Conservation (phyloP, 2,113 vertebrate genomes). For the Potamarius usumacintae region DNA sequence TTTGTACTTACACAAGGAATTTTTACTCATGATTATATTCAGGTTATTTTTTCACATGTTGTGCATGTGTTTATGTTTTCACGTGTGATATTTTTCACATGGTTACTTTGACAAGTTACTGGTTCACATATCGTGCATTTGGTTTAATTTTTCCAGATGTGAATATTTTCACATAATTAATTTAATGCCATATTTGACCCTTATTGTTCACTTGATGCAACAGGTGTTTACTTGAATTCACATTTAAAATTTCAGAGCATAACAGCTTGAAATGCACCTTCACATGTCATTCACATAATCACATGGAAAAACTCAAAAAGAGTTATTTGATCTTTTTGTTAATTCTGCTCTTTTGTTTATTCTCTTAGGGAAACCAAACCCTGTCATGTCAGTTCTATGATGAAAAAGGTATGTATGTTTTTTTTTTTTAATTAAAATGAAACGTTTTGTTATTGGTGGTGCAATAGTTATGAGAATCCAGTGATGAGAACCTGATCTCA, state of each 20-base stretch:
- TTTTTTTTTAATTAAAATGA: neutral
- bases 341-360: neutral
- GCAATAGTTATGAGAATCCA: neutral
- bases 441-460: neutral
- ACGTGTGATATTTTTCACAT: neutral
- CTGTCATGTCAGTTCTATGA: slow-evolving; percentile 45
- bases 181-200: neutral
- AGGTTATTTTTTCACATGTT: neutral
- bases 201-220: neutral
- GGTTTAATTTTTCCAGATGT: neutral
- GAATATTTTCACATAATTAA: neutral
- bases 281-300: neutral
- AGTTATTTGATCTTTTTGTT: neutral
- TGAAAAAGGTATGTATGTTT: slow-evolving; percentile 35
- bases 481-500: neutral
- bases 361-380: neutral
- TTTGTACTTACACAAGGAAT: neutral
- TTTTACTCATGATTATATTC: neutral
- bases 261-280: neutral
- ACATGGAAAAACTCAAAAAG: neutral
- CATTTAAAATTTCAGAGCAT: neutral
- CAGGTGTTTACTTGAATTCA: neutral
- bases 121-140: neutral
- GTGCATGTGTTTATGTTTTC: neutral
- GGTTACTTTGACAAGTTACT: neutral